phyloP scores from a whole-genome alignment of 1,140 invertebrate species.

The Caenorhabditis briggsae region DNA sequence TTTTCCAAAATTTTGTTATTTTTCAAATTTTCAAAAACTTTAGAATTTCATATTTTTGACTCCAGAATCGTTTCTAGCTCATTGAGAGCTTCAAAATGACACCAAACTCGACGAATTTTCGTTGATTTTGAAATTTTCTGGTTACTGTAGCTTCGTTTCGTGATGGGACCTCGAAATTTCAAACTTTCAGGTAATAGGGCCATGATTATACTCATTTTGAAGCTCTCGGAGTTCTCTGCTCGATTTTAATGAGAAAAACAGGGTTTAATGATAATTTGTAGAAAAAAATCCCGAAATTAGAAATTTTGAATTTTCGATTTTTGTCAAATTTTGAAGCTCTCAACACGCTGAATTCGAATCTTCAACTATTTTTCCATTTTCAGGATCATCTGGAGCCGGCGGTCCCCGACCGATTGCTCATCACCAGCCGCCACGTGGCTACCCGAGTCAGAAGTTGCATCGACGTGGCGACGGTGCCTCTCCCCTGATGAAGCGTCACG shows the following conservation, averaged over 20 bases:
- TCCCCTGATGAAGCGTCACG: slow-evolving; percentile 63
- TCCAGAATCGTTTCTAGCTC: slow-evolving; percentile 1
- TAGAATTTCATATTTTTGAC: neutral
- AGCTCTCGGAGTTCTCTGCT: too few relatives aligned
- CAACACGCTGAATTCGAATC: slow-evolving; percentile 8
- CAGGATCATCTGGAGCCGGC: slow-evolving; percentile 58
- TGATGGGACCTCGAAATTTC: too few relatives aligned
- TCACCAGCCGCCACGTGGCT: slow-evolving; percentile 22
- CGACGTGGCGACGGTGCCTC: slow-evolving; percentile 59
- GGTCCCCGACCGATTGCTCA: neutral
- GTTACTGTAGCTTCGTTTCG: too few relatives aligned
- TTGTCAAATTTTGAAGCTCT: neutral
- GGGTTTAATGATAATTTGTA: too few relatives aligned
- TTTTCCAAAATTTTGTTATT: slow-evolving; percentile 30
- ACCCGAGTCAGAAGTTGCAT: slow-evolving; percentile 46
- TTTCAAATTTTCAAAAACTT: neutral
- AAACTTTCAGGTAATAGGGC: too few relatives aligned
- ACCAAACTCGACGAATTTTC: too few relatives aligned
- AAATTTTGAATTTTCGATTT: too few relatives aligned
- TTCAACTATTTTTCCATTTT: slow-evolving; percentile 47
- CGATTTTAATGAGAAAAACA: too few relatives aligned
- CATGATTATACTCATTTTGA: too few relatives aligned
- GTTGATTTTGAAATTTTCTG: too few relatives aligned
- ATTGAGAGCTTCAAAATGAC: too few relatives aligned
- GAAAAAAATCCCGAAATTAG: too few relatives aligned